Conservation (phyloP, 2,113 vertebrate species). For the Dromas ardeola region DNA sequence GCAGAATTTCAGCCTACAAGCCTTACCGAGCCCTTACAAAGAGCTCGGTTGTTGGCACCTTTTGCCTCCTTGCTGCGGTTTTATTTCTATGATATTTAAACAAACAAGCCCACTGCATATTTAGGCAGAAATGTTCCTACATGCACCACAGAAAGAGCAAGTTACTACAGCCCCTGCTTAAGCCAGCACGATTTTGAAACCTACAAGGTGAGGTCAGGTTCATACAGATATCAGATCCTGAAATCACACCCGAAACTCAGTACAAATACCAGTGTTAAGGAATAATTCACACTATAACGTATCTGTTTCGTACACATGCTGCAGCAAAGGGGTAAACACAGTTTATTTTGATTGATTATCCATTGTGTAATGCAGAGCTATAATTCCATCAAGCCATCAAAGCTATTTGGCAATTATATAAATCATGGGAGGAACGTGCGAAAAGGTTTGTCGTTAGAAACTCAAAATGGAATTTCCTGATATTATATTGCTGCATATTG, state of each 20-base stretch:
- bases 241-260: not conserved
- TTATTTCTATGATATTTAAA: not conserved
- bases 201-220: constrained; percentile 4
- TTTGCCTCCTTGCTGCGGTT: not conserved
- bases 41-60: constrained; percentile 22
- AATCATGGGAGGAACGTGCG: not conserved
- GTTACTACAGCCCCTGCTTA: constrained; percentile 23
- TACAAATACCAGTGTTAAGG: accelerated
- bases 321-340: constrained; percentile 22
- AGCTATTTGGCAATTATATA: constrained; percentile 12
- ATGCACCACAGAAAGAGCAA: not conserved
- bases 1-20: not conserved
- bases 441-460: not conserved
- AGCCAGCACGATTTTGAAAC: not conserved
- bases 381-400: constrained; percentile 41
- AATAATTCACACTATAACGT: not conserved
- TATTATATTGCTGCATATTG: not conserved
- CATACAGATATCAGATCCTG: not conserved
- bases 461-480: not conserved
- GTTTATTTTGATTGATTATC: constrained; percentile 47
- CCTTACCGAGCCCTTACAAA: not conserved
- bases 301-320: not conserved
- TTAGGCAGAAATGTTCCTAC: constrained; percentile 33
- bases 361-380: constrained; percentile 2
- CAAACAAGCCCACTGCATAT: constrained; percentile 52